Percentiles rank a stretch among this genome's conserved stretches.
Evolutionary conservation across 2,113 vertebrate genomes (phyloP).

Genomic region (Potamarius usumacintae): DNA sequence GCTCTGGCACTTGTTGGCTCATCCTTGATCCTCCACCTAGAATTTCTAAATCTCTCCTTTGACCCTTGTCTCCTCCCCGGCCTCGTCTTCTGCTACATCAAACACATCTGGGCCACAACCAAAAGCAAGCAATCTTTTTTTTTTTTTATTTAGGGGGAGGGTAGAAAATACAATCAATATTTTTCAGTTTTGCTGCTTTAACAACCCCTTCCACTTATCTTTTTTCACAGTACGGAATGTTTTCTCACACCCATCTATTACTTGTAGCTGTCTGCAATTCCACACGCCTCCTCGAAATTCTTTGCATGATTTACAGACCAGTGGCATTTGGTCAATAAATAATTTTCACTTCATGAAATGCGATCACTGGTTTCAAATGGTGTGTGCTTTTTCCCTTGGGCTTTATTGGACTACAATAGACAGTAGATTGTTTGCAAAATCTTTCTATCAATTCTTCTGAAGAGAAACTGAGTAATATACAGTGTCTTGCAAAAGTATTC

Average conservation of each 20-base stretch:
- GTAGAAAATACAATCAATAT: conserved; percentile 27
- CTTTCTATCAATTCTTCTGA: conserved; percentile 14
- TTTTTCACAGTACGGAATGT: conserved; percentile 7
- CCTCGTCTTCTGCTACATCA: conserved; percentile 25
- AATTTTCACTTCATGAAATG: conserved; percentile 36
- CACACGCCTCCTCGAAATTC: conserved; percentile 31
- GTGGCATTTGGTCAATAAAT: conserved; percentile 47
- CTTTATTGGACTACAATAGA: not conserved
- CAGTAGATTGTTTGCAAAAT: not conserved
- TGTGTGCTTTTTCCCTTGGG: not conserved
- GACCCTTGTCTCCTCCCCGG: not conserved
- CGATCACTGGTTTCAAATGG: conserved; percentile 24
- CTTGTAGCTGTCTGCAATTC: conserved; percentile 42
- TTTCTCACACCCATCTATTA: conserved; percentile 38
- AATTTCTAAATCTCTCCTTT: conserved; percentile 41
- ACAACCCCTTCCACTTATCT: conserved; percentile 19
- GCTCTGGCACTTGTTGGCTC: not conserved
- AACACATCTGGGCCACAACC: conserved; percentile 34
- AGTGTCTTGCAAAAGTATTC: no score
- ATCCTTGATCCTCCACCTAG: conserved; percentile 43
- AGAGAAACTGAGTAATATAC: not conserved
- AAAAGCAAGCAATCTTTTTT: conserved; percentile 40
- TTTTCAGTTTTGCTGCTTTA: conserved; percentile 45
- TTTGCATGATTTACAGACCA: conserved; percentile 39
- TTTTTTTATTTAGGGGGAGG: not conserved